Base-by-base conservation (phyloP, 1,140 invertebrate species). In the Drosophila dunni region DNA sequence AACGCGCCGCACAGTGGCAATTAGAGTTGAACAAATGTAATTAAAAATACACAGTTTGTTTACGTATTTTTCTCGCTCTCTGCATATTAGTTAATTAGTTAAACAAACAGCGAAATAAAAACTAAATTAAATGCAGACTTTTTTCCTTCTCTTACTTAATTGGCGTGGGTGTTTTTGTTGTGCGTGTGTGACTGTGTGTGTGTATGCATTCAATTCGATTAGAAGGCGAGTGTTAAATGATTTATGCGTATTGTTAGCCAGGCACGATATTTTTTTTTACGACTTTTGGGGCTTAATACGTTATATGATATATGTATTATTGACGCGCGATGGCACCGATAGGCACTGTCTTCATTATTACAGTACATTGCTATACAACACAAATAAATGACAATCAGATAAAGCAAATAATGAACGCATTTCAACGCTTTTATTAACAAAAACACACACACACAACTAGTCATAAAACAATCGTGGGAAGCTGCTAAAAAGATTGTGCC, bases 191-290 rank as follows among this genome's bases (percentile, higher is more conserved):
- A 0, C 8, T 38, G 36, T n/a, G 11, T 45, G 44, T 44, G 29
- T 45, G n/a, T 11, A n/a, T 24, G 8, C n/a, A 15, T 34, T 56
- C 51, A 7, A 44, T 46, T 65, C 71, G 80, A 79, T 80, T 65
- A 53, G 54, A 48, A 38, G 7, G 65, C 46, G 74, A 68, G 66
- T 79, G 82, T 78, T 73, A 85, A 85, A 64, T 85, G 82, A 86
- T 86, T 85, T 85, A 86, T 82, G 66, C 46, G 62, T 45, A 71
- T 58, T 75, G 68, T 66, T 83, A 62, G 68, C 62, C 75, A 48
- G 45, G 62, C 75, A 81, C 69, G 63, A 85, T 70, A 70, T 54
- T 15, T 36, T 34, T 36, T 75, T 78, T 46, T 75, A 82, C 60
- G 63, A 46, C 34, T 40, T 44, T 36, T 42, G 50, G 15, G 11